Evolutionary conservation across 1,140 invertebrate species (phyloP), one percentile per base, ranked within the genome.

Genomic region (Drosophila nasuta): DNA sequence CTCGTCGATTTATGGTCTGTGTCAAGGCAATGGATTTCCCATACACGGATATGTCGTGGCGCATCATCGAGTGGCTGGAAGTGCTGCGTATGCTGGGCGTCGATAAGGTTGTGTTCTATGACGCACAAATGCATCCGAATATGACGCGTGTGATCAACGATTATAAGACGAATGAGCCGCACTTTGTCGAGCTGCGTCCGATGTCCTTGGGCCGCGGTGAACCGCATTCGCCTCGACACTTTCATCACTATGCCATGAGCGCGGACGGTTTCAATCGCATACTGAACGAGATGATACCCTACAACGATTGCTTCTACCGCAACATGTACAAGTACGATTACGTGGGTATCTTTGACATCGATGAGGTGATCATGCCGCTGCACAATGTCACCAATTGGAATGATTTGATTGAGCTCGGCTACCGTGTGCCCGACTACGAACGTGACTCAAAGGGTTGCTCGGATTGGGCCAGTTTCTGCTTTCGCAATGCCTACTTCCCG

Each of bases 31-130:
- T 99, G 20, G 97, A 98, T 91, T 98, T 98, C 77, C 94, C 97
- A 0, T 96, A 98, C 88, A 96, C 97, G 79, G 98, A 99, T 91
- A 93, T 98, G 1, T 97, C 97, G 0, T 96, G 97, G 0, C 93
- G 97, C 6, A 92, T 99, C 10, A 95, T 98, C n/a, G 98, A 99
- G 92, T 99, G 98, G 98, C 96, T 99, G 67, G 97, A 98, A 92
- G 92, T 98, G n/a, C 93, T 98, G 28, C 94, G 95, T 11, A 92
- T 97, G 3, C 93, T 99, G 1, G 98, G 98, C 1, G 98, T 97
- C 0, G 95, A 97, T 81, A 98, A 98, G 91, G 95, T 99, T 28
- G 98, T 97, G 91, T 95, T 99, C 76, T 99, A 99, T 88, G 95
- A 98, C 75, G 94, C 98, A 1, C 96, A 96, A 79, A 95, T 98